Base-by-base conservation (phyloP, 2,113 vertebrate genomes). In the Podarcis cretensis region DNA sequence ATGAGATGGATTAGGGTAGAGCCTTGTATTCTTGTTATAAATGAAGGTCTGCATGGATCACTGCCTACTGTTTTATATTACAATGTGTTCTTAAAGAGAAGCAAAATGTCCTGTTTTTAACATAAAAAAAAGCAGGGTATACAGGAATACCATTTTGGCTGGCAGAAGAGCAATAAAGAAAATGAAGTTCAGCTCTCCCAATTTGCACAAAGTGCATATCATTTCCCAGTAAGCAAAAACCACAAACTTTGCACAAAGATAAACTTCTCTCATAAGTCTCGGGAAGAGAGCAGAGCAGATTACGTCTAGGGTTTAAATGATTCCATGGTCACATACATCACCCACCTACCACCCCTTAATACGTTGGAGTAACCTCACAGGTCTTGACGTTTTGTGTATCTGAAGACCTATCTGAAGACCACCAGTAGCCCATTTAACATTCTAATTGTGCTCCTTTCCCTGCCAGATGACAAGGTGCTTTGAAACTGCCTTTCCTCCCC, bases 21-120 rank as follows among this genome's bases (percentile, higher is more conserved):
- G 91, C 94, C 91, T 96, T 97, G 89, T 96, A 97, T 97, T 97
- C 97, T 96, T 96, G 95, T 97, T 97, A 96, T 97, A 97, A 97
- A 97, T 97, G 95, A 90, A 96, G 96, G 95, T 75, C 93, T 97
- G 90, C 95, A 96, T 96, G 97, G 97, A 96, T 97, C 95, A 95
- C 92, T 95, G 92, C 94, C 91, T 96, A 92, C 94, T 96, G 89
- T 94, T 96, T 96, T 96, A 94, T 93, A 96, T 94, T 95, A 94
- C 92, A 93, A 94, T 88, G 66, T 95, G 71, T 87, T 94, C 63
- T 88, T 92, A 90, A 93, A 86, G 92, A 95, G 94, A 96, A 96
- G 90, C 85, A 94, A 95, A 95, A 96, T 94, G 3, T 18, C 87
- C 85, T 84, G 89, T 87, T 93, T 94, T 93, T 92, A 92, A 91